phyloP scores from a whole-genome alignment of 1,140 invertebrate species.

The Drosophila fuyamai region DNA sequence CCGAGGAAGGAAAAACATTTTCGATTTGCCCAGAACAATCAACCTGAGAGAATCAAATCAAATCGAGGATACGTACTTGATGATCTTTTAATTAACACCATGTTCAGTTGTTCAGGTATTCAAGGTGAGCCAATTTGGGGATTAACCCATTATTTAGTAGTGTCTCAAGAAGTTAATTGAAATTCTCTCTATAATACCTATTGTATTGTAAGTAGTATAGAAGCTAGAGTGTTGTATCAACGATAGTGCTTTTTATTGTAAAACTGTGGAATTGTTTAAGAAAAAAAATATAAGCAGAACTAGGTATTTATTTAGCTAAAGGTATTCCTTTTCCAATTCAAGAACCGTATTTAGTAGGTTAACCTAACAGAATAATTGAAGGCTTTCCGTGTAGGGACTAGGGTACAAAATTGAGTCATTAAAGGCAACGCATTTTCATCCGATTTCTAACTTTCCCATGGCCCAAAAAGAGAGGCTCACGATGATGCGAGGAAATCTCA shows the following conservation, averaged over 20 bases:
- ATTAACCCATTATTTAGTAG: background rate
- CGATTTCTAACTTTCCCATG: constrained; percentile 25
- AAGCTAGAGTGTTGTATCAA: no score
- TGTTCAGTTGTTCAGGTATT: background rate
- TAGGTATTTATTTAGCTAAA: background rate
- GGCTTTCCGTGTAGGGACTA: background rate
- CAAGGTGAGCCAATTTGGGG: constrained; percentile 6
- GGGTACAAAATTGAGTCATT: constrained; percentile 13
- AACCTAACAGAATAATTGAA: background rate
- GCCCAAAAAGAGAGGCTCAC: background rate
- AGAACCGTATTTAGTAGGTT: background rate
- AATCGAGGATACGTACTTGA: constrained; percentile 8
- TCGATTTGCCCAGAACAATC: background rate
- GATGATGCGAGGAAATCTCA: constrained; percentile 24
- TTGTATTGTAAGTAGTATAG: no score
- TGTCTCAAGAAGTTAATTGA: no score
- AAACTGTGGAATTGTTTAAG: no score
- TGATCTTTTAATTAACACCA: constrained; percentile 36
- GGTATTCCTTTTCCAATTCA: background rate
- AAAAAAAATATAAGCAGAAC: no score
- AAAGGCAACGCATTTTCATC: constrained; percentile 3
- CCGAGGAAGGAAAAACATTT: background rate
- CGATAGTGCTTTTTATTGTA: no score
- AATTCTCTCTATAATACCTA: no score
- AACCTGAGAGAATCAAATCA: constrained; percentile 3